These are phyloP conservation scores for Acronicta aceris DNA, from an alignment of 2,888 invertebrate genomes.

Conservation along the genomic window DNA sequence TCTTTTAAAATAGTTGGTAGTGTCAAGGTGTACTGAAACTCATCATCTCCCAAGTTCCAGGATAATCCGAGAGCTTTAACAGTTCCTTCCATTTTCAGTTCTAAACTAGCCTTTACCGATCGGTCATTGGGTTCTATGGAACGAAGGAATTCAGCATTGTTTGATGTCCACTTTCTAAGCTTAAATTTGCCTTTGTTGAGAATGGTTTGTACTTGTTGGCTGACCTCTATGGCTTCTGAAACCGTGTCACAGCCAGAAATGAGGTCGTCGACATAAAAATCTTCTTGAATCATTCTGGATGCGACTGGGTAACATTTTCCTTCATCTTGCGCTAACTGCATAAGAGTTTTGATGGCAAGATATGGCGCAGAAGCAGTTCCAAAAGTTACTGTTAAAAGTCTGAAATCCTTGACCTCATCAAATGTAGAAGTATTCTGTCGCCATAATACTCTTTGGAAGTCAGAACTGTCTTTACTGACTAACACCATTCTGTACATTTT, in stretches of 20 bases:
- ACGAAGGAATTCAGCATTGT: constrained; percentile 7
- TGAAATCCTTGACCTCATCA: constrained; percentile 5
- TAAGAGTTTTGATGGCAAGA: constrained; percentile 3
- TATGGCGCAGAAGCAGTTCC: constrained; percentile 11
- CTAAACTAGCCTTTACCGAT: constrained; percentile 6
- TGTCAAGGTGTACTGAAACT: constrained; percentile 33
- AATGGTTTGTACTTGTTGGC: constrained; percentile 4
- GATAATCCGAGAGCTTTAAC: constrained; percentile 10
- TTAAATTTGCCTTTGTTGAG: constrained; percentile 10
- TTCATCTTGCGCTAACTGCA: constrained; percentile 3
- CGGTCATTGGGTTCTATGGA: constrained; percentile 1
- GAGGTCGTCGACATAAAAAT: constrained; percentile 1
- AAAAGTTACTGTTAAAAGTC: constrained; percentile 5
- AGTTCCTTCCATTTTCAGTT: constrained; percentile 9
- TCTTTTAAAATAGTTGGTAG: neutral
- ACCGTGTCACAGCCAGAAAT: neutral
- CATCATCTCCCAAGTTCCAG: constrained; percentile 16
- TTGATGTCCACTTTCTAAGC: constrained; percentile 18
- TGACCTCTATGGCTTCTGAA: neutral
- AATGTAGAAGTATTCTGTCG: constrained; percentile 10
- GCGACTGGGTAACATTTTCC: neutral
- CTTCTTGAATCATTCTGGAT: neutral
- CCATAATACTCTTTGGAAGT: constrained; percentile 16
- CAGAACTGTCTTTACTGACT: constrained; percentile 27
- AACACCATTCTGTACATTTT: constrained; percentile 58